Conservation (phyloP, 2,797 vertebrate genomes). For the Phrynocephalus vlangalii region DNA sequence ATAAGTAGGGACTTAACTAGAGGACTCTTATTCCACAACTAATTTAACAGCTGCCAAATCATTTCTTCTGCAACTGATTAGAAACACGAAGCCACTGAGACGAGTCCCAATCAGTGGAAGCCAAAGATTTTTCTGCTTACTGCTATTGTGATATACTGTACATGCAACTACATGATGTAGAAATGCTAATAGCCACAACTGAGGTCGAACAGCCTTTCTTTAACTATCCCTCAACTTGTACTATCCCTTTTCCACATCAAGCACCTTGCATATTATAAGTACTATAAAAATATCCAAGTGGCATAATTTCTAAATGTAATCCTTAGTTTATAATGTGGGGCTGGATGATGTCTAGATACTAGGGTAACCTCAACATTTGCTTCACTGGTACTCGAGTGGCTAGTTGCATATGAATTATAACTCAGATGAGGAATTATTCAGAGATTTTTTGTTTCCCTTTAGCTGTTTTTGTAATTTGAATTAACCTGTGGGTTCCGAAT, state of each 20-base stretch:
- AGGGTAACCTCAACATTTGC: background rate
- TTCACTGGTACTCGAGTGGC: background rate
- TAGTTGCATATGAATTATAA: background rate
- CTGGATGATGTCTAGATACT: too few relatives aligned
- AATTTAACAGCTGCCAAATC: constrained; percentile 1
- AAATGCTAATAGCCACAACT: background rate
- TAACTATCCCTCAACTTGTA: background rate
- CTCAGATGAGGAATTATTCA: background rate
- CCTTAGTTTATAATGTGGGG: background rate
- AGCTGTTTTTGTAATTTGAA: background rate
- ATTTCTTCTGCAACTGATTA: background rate
- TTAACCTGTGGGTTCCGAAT: background rate
- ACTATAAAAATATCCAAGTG: background rate
- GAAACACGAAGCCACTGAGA: background rate
- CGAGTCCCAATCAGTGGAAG: background rate
- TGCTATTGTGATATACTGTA: background rate
- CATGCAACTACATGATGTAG: background rate
- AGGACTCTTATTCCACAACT: background rate
- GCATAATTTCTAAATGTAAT: background rate
- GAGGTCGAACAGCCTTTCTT: background rate
- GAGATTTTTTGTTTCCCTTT: background rate
- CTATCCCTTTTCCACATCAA: background rate
- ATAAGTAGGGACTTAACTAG: background rate
- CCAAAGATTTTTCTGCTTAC: background rate
- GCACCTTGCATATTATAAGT: background rate